A percentile compares a stretch with the other conserved stretches of the same genome.
Evolutionary conservation across 2,888 invertebrate species (phyloP).

Genomic region (Salpingus planirostris): DNA sequence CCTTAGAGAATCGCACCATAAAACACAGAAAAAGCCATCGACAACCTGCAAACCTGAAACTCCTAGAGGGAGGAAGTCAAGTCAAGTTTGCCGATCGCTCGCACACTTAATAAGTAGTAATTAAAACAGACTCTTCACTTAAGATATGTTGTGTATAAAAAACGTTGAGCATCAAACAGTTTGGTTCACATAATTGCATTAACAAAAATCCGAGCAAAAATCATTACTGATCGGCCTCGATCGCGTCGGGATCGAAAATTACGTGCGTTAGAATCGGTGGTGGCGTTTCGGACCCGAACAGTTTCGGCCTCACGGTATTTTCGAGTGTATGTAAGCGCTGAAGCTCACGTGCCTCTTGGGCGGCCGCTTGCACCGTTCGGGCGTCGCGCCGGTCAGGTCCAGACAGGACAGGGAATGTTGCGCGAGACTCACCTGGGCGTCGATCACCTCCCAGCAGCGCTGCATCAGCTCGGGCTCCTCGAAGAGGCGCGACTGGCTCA

Average conservation of each 20-base stretch:
- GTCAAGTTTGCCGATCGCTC: background rate
- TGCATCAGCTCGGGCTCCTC: conserved; percentile 97
- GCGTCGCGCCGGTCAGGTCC: conserved; percentile 26
- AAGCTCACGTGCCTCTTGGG: conserved; percentile 35
- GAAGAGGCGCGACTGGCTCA: conserved; percentile 91
- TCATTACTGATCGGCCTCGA: too few relatives aligned
- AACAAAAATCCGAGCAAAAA: too few relatives aligned
- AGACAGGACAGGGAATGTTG: conserved; percentile 38
- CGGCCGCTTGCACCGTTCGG: conserved; percentile 15
- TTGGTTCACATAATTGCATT: too few relatives aligned
- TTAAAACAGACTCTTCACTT: too few relatives aligned
- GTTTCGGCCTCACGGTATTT: conserved; percentile 20
- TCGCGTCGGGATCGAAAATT: too few relatives aligned
- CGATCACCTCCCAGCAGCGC: conserved; percentile 95
- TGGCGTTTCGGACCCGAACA: too few relatives aligned
- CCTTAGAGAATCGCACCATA: too few relatives aligned
- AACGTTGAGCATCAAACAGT: conserved; percentile 13
- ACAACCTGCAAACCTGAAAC: too few relatives aligned
- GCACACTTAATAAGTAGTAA: conserved; percentile 8
- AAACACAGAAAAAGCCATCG: too few relatives aligned
- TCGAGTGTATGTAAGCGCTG: conserved; percentile 20
- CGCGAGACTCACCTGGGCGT: conserved; percentile 75
- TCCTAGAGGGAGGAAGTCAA: background rate
- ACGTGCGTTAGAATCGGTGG: too few relatives aligned
- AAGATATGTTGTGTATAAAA: conserved; percentile 15